Base-by-base conservation (phyloP, 1,140 invertebrate genomes). In the Drosophila repletoides region DNA sequence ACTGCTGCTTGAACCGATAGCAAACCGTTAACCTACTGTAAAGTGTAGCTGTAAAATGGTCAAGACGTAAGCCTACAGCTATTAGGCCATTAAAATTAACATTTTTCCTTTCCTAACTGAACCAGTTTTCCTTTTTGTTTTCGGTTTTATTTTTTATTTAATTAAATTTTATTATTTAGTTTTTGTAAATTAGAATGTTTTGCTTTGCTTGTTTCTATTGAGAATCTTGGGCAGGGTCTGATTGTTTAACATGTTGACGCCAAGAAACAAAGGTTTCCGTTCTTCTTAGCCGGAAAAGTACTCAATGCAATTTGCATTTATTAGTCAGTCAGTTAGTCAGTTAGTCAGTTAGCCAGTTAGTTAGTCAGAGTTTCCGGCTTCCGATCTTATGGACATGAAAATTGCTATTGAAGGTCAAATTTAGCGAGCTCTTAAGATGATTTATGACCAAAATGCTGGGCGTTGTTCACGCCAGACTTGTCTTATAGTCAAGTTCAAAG, bases 341-440 rank as follows among this genome's bases (percentile, higher is more conserved):
- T 48, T 10, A 10, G 6, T 26, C 33, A 45, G 19, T 29, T 49
- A 53, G 10, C 29, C 26, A 26, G 22, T 12, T 14, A 45, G 51
- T 49, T 15, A 28, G 22, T 36, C 28, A n/a, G 12, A 56, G 41
- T 38, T 83, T 81, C 76, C 72, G 76, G 72, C 72, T 81, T 81
- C 77, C 72, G 77, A 66, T 58, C 9, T 41, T 40, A 36, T 56
- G 38, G 7, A 73, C 73, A 55, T 76, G 77, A 76, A 83, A 81
- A 81, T 76, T 83, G 51, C 45, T 65, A 12, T 15, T 24, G 53
- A 77, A 73, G 77, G 77, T 31, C 28, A 31, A 5, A 36, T 14
- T 10, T 31, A 19, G 6, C 38, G 7, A 6, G 28, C 29, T 49
- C 17, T 66, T 71, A 58, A 45, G 10, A 73, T 81, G 77, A 81